Base-by-base conservation (phyloP, 2,113 vertebrate genomes). In the Tachysurus fulvidraco region DNA sequence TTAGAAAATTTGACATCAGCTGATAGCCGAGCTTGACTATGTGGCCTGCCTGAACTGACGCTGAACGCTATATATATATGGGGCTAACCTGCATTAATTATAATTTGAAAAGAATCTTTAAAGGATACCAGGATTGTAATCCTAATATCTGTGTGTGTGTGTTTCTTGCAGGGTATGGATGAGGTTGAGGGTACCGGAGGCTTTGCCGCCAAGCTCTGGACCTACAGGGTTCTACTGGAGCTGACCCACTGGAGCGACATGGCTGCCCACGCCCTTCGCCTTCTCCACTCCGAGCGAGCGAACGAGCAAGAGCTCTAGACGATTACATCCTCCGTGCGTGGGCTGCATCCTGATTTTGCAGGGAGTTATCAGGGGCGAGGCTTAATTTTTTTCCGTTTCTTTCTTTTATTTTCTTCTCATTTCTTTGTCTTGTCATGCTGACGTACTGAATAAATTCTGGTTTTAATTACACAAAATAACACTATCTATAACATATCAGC, bases 221-320 rank as follows among this genome's bases (percentile, higher is more conserved):
- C 93, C 83, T 93, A 93, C 87, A 92, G 90, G 11, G 94, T 95
- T 86, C 89, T 96, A 84, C 90, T 92, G 91, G 95, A 96, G 90
- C 91, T 96, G 1, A 90, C 94, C 86, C 94, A 96, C 90, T 96
- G 95, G 95, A 92, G 94, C 0, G 91, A 94, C 79, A 93, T 92
- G 0, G 95, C 95, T 0, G 85, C 86, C 17, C 89, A 91, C 71
- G 93, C 94, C 16, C 94, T 96, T n/a, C 92, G 93, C 7, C 50
- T 89, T 13, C 85, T 95, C 14, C 93, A 95, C 90, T 83, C 69
- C 0, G 92, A 95, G 85, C 92, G 50, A 25, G 76, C 65, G 17
- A 60, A 23, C 1, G 59, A 74, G 17, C 91, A 92, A 41, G 87
- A 93, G 52, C 88, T 91, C 73, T 94, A 89, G 77, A 92, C 2